These are phyloP conservation scores for Pagetopsis macropterus DNA, from an alignment of 2,797 vertebrate species.

Conservation along the genomic window DNA sequence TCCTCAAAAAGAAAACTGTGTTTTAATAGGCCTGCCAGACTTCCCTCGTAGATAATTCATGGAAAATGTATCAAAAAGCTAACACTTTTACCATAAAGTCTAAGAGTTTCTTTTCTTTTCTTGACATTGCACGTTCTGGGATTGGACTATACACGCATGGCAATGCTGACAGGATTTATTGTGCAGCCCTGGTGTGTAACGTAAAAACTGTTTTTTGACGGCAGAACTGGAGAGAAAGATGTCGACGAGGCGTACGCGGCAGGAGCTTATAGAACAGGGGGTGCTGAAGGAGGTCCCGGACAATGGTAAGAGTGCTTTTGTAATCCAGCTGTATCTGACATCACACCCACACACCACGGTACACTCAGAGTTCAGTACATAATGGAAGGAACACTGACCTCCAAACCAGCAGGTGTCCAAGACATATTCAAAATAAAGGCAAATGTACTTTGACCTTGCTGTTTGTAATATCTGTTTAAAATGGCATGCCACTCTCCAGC, in stretches of 20 bases:
- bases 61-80: no score
- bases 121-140: no score
- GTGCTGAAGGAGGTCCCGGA: conserved; percentile 94
- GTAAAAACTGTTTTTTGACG: conserved; percentile 63
- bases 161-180: no score
- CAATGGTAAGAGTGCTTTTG: conserved; percentile 85
- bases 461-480: conserved; percentile 69
- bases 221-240: conserved; percentile 98
- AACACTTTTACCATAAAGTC: no score
- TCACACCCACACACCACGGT: conserved; percentile 55
- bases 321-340: conserved; percentile 57
- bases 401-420: conserved; percentile 55
- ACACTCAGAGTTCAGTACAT: conserved; percentile 54
- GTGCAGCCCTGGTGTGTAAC: conserved; percentile 4
- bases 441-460: conserved; percentile 65
- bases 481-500: conserved; percentile 70
- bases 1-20: not conserved
- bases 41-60: no score
- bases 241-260: conserved; percentile 95
- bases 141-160: no score
- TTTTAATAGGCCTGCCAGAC: not conserved
- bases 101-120: no score
- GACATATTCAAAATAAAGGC: conserved; percentile 29
- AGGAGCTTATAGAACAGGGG: conserved; percentile 97
- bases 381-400: conserved; percentile 47